Conservation (phyloP, 2,888 invertebrate species). For the Flexamia atlantica region DNA sequence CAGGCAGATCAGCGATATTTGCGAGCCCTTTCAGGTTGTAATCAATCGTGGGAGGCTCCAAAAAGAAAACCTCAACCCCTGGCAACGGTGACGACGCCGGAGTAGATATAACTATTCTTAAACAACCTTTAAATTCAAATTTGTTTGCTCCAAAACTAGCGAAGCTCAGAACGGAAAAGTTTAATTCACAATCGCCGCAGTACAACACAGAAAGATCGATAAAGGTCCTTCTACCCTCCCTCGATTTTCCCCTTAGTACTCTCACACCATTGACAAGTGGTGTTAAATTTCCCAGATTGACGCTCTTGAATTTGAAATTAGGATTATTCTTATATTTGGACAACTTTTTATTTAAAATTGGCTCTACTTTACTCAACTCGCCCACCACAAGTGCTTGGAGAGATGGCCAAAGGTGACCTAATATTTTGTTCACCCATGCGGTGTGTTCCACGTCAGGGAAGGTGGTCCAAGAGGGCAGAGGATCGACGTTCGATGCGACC, state of each 20-base stretch:
- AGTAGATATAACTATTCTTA: background rate
- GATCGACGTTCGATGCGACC: background rate
- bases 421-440: background rate
- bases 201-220: background rate
- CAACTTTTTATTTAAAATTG: background rate
- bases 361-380: background rate
- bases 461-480: background rate
- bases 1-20: background rate
- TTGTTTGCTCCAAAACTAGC: background rate
- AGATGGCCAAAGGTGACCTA: background rate
- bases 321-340: conserved; percentile 4
- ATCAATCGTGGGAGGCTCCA: background rate
- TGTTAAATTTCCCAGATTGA: background rate
- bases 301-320: background rate
- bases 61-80: background rate
- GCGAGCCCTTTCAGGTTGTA: background rate
- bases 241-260: background rate
- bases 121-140: background rate
- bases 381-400: background rate
- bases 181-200: background rate
- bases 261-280: background rate
- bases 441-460: background rate
- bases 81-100: background rate
- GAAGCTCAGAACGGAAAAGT: background rate
- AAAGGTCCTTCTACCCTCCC: background rate